These are phyloP conservation scores for Palythoa caribaeorum DNA, from an alignment of 92 coral and sea anemone species.

Conservation along the genomic window DNA sequence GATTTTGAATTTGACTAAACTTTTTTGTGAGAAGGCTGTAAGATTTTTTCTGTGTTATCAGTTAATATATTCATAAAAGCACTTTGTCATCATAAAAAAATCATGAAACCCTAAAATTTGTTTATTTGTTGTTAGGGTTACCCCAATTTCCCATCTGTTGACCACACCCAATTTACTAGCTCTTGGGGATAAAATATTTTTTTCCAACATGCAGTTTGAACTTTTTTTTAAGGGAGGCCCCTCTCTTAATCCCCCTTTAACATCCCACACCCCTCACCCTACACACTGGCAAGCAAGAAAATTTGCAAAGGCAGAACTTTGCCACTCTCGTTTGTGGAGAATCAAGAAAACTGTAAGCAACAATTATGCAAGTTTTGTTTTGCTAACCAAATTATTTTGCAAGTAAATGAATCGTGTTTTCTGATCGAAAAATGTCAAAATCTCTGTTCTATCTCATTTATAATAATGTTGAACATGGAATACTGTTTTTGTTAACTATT, in stretches of 20 bases:
- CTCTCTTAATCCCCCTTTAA: conserved; percentile 5
- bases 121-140: background rate
- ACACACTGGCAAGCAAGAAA: background rate
- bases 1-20: conserved; percentile 42
- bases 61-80: background rate
- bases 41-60: conserved; percentile 4
- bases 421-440: background rate
- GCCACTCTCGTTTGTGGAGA: conserved; percentile 1
- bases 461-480: background rate
- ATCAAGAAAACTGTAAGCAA: background rate
- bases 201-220: background rate
- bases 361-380: background rate
- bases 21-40: conserved; percentile 3
- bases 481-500: background rate
- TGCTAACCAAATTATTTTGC: background rate
- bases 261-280: background rate
- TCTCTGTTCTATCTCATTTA: background rate
- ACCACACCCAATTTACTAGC: too few relatives aligned
- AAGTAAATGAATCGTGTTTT: background rate
- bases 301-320: background rate
- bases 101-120: background rate
- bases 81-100: background rate
- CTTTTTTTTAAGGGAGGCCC: background rate
- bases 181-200: background rate
- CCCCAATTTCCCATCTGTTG: background rate